Evolutionary conservation across 1,140 invertebrate species (phyloP), one percentile per base, ranked within the genome.

Genomic region (Aethina tumida): DNA sequence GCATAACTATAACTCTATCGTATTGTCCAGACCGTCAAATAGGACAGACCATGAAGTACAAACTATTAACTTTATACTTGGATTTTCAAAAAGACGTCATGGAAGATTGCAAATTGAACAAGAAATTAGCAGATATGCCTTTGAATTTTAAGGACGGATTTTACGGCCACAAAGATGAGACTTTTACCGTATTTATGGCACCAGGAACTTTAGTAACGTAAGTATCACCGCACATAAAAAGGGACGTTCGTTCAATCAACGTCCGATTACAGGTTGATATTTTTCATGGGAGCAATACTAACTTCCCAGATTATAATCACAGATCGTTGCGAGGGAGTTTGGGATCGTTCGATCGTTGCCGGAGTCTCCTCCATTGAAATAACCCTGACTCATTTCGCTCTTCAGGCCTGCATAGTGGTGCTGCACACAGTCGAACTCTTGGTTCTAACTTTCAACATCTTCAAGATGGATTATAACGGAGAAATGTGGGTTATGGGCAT

Each of bases 281-380:
- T 80, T 62, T 84, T 91, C 62, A 64, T 90, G 62, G 75, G 84
- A 0, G 78, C 81, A 1, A 73, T 80, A 9, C 69, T 89, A 39
- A 88, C 84, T 2, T 80, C 84, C 0, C 69, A 80, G 1, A 72
- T 83, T 5, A 82, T 92, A 54, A 84, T 94, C 20, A 68, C 79
- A 1, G 89, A 94, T 56, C 75, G 81, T 19, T 67, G 76, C 48
- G 83, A 87, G 53, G 86, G 85, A 19, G 69, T 85, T 28, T 78
- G 84, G 72, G 75, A 86, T 50, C 63, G 84, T 39, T 79, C 75
- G 33, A 65, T 82, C 0, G 76, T 88, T 6, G 80, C 84, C 39
- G 81, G 79, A 60, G 71, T 74, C 8, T 60, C 58, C 26, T 58
- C 67, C 4, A 35, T 58, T 2, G 69, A 74, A 57, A 70, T 72